Percentiles rank a stretch among this genome's conserved stretches.
phyloP scores from a whole-genome alignment of 1,140 invertebrate species.

The Pogonus chalceus region DNA sequence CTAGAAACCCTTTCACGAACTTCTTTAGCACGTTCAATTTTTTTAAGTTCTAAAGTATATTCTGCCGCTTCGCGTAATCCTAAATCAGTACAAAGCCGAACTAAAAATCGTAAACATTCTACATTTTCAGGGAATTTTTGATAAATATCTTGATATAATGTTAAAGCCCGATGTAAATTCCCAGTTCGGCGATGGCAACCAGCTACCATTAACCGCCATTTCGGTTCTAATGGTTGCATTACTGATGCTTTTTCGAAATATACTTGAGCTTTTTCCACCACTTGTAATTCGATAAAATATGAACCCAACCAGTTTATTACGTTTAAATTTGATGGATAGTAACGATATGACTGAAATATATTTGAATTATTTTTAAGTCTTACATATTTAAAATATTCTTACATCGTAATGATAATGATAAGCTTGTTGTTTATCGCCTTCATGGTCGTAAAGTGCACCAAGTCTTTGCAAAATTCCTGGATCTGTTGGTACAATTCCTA shows the following conservation, averaged over 20 bases:
- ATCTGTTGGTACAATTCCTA: conserved; percentile 77
- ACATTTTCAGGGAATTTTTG: conserved; percentile 74
- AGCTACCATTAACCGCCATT: conserved; percentile 77
- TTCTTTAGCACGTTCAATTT: conserved; percentile 72
- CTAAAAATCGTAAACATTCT: conserved; percentile 76
- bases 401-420: conserved; percentile 88
- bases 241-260: conserved; percentile 83
- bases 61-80: conserved; percentile 70
- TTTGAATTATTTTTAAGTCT: not conserved
- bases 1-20: conserved; percentile 49
- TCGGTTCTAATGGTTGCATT: conserved; percentile 76
- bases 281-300: conserved; percentile 82
- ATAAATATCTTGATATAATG: conserved; percentile 70
- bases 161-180: conserved; percentile 73
- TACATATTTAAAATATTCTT: conserved; percentile 27
- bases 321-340: conserved; percentile 79
- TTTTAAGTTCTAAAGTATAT: conserved; percentile 70
- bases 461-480: conserved; percentile 71
- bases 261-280: conserved; percentile 76
- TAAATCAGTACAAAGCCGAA: conserved; percentile 70
- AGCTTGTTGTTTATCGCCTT: conserved; percentile 83
- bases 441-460: conserved; percentile 73
- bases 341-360: conserved; percentile 63
- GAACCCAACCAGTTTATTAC: conserved; percentile 88
- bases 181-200: conserved; percentile 73